A percentile compares a stretch with the other conserved stretches of the same genome.
Evolutionary conservation across 2,113 vertebrate genomes (phyloP).

Genomic region (Cephalopholis sonnerati): DNA sequence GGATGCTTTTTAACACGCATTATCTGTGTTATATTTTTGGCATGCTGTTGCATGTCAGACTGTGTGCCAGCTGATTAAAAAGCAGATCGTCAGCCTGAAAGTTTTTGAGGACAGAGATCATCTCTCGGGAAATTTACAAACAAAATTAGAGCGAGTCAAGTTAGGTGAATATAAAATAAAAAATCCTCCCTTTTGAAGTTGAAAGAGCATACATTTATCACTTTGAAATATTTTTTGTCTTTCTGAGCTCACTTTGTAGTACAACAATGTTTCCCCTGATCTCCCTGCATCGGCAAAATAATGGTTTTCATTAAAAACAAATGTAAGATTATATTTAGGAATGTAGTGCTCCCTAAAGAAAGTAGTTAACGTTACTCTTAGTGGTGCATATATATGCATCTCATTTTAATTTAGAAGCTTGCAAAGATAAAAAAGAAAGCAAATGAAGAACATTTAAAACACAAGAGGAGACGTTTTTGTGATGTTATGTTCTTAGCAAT

Average conservation of each 20-base stretch:
- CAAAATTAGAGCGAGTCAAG: constrained; percentile 9
- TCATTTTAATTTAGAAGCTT: background rate
- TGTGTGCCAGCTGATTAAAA: constrained; percentile 12
- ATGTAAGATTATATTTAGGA: constrained; percentile 7
- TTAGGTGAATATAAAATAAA: background rate
- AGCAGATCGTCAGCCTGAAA: background rate
- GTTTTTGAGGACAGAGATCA: constrained; percentile 33
- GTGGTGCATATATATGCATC: background rate
- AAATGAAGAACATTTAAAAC: background rate
- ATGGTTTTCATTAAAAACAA: background rate
- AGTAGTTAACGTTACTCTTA: background rate
- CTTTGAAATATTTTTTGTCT: background rate
- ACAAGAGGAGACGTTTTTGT: background rate
- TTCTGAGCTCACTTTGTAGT: constrained; percentile 12
- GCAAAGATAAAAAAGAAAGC: background rate
- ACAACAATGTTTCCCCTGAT: background rate
- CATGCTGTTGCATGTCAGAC: background rate
- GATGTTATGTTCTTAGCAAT: background rate
- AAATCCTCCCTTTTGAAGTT: constrained; percentile 6
- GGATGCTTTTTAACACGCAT: constrained; percentile 10
- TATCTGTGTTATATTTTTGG: constrained; percentile 17
- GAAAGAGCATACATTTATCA: constrained; percentile 23
- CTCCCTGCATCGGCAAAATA: background rate
- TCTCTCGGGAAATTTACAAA: constrained; percentile 11
- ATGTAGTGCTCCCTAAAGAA: background rate